Conservation (phyloP, 2,113 vertebrate species). For the Ammodytes marinus region DNA sequence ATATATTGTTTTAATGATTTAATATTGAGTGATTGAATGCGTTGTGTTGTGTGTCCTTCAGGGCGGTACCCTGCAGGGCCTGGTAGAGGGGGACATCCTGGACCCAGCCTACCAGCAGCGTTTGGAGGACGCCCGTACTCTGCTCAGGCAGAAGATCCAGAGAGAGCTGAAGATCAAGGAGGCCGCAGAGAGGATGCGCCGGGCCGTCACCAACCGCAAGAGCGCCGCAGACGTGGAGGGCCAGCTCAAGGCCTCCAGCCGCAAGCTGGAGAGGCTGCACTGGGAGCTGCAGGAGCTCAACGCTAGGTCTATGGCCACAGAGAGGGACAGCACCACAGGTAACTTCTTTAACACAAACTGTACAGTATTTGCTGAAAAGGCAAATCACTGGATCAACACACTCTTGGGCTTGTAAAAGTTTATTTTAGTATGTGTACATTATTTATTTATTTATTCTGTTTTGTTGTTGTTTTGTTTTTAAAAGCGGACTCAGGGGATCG, state of each 20-base stretch:
- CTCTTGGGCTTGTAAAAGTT: too few relatives aligned
- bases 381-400: background rate
- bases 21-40: background rate
- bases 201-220: constrained; percentile 82
- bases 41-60: constrained; percentile 42
- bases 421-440: too few relatives aligned
- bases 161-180: constrained; percentile 87
- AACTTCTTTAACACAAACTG: background rate
- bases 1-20: too few relatives aligned
- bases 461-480: too few relatives aligned
- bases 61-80: constrained; percentile 63
- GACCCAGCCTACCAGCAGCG: constrained; percentile 85
- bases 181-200: constrained; percentile 81
- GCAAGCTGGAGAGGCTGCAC: constrained; percentile 83
- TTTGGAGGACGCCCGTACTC: constrained; percentile 78
- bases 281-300: constrained; percentile 85
- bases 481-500: too few relatives aligned
- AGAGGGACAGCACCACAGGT: constrained; percentile 75
- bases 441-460: too few relatives aligned
- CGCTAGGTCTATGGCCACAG: constrained; percentile 81
- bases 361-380: background rate
- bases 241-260: constrained; percentile 80
- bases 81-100: constrained; percentile 81
- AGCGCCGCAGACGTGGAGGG: constrained; percentile 82
- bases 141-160: constrained; percentile 85